Evolutionary conservation across 2,888 invertebrate genomes (phyloP), one percentile per base, ranked within the genome.

Genomic region (Keiferia lycopersicella): DNA sequence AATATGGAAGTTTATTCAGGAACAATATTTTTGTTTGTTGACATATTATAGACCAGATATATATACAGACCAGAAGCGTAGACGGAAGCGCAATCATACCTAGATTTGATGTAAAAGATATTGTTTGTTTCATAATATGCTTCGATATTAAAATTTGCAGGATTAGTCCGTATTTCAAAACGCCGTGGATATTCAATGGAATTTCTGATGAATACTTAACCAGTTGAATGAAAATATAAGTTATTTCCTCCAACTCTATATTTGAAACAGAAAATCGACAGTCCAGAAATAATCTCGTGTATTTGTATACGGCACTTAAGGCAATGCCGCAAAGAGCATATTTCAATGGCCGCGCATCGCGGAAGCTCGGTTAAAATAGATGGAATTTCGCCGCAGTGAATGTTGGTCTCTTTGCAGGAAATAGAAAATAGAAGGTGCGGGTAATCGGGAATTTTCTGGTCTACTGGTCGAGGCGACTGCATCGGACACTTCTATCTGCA

Each of bases 301-400:
- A n/a, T 45, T 45, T 45, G n/a, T 45, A 7, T 45, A 45, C 45
- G 6, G 45, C 45, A n/a, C 45, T 45, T 64, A 64, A 57, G 16
- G 18, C 18, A 45, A 16, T 22, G 22, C 22, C 61, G n/a, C 20
- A 63, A 56, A 65, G 63, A 61, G 65, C 60, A 63, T 65, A 63
- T 63, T 61, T 7, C 26, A 60, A 34, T 63, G 60, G 59, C 8
- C 48, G 64, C 68, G 72, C 73, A 79, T 77, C 73, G 82, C 81
- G 82, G 82, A 82, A 82, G 80, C 77, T 74, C 73, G 74, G 64
- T 70, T 69, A 72, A 81, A 81, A 79, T 50, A 77, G 77, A 77
- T 73, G 74, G 74, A 76, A 80, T 80, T 80, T 79, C 69, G 76
- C 68, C 20, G 39, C 18, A 38, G n/a, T 57, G 34, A 34, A 26